These are phyloP conservation scores for Brachionus rubens DNA, from an alignment of 1,140 invertebrate species.

Conservation along the genomic window DNA sequence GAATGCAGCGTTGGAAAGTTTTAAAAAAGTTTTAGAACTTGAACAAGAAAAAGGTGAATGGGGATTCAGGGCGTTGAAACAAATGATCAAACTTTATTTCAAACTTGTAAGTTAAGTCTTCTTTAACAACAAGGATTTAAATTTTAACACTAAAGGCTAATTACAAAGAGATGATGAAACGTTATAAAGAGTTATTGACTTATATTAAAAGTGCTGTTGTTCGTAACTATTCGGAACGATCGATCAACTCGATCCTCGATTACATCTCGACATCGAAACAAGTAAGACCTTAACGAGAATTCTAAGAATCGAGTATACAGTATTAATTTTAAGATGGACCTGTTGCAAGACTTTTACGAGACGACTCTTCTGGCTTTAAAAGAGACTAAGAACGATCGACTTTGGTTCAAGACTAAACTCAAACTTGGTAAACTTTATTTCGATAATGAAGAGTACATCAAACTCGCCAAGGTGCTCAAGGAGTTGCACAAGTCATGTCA, in stretches of 20 bases:
- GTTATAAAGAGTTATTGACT: conserved; percentile 32
- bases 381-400: conserved; percentile 81
- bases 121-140: too few relatives aligned
- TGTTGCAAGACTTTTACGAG: conserved; percentile 99
- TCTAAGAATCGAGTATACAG: conserved; percentile 91
- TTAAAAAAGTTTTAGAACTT: conserved; percentile 72
- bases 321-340: conserved; percentile 78
- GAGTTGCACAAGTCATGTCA: conserved; percentile 93
- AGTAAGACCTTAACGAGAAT: not conserved
- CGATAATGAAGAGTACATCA: conserved; percentile 88
- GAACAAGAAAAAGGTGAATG: conserved; percentile 89
- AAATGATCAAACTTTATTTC: conserved; percentile 99
- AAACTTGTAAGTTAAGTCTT: conserved; percentile 85
- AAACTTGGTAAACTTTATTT: conserved; percentile 98
- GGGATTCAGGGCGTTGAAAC: conserved; percentile 99
- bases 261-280: conserved; percentile 88
- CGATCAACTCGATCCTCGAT: conserved; percentile 98
- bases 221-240: conserved; percentile 98
- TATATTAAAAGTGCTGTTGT: conserved; percentile 76
- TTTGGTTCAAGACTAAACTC: conserved; percentile 99
- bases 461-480: conserved; percentile 91
- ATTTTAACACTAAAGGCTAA: too few relatives aligned
- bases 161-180: conserved; percentile 34
- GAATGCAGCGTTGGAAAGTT: conserved; percentile 80
- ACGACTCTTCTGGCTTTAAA: conserved; percentile 62